These are phyloP conservation scores for Epinotia ramella DNA, from an alignment of 2,888 invertebrate genomes.

Conservation along the genomic window DNA sequence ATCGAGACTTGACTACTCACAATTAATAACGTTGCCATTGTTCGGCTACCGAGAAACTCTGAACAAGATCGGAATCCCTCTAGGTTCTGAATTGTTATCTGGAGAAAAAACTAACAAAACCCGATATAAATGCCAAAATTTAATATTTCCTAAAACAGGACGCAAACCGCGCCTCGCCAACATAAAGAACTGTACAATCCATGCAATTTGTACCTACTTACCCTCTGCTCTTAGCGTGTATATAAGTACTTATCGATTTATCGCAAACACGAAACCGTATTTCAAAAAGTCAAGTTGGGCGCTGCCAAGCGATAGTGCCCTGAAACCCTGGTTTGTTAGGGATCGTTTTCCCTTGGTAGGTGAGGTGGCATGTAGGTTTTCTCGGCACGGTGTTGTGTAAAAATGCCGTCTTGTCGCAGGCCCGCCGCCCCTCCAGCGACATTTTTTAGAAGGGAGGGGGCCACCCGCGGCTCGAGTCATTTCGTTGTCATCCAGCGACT, in stretches of 20 bases:
- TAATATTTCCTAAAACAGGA: slow-evolving; percentile 74
- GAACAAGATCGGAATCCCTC: slow-evolving; percentile 29
- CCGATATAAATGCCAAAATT: slow-evolving; percentile 64
- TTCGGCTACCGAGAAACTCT: slow-evolving; percentile 38
- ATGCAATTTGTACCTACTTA: slow-evolving; percentile 81
- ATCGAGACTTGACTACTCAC: slow-evolving; percentile 3
- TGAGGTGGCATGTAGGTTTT: slow-evolving; percentile 66
- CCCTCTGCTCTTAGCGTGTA: slow-evolving; percentile 71
- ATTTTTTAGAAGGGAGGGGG: slow-evolving; percentile 71
- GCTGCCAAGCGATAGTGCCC: slow-evolving; percentile 48
- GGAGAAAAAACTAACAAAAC: slow-evolving; percentile 47
- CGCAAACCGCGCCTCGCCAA: slow-evolving; percentile 67
- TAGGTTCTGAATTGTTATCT: slow-evolving; percentile 36
- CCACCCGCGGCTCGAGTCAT: slow-evolving; percentile 81
- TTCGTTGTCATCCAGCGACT: slow-evolving; percentile 82
- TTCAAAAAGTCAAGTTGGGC: slow-evolving; percentile 70
- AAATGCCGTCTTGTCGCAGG: slow-evolving; percentile 82
- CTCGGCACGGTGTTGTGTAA: slow-evolving; percentile 70
- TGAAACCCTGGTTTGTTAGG: slow-evolving; percentile 51
- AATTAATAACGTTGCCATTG: slow-evolving; percentile 37
- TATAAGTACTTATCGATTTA: slow-evolving; percentile 83
- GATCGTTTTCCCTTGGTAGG: slow-evolving; percentile 58
- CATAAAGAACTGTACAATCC: slow-evolving; percentile 79
- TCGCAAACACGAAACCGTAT: slow-evolving; percentile 74
- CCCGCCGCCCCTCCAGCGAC: slow-evolving; percentile 75